A percentile compares a stretch with the other conserved stretches of the same genome.
phyloP scores from a whole-genome alignment of 2,888 invertebrate genomes.

The Drosophila nr. perissopoda region DNA sequence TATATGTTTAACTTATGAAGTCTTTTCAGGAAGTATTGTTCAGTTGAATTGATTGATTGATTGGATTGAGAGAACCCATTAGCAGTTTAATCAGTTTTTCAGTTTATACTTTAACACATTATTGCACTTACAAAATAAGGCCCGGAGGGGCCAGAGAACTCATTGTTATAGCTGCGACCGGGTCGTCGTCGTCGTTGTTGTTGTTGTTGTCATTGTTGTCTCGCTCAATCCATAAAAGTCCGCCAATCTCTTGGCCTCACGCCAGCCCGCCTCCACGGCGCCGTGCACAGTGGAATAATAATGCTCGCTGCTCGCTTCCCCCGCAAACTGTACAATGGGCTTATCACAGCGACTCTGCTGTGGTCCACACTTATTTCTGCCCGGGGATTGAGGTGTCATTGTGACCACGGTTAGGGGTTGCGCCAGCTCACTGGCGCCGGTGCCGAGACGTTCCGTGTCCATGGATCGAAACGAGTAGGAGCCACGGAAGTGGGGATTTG shows the following conservation, averaged over 20 bases:
- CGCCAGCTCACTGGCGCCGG: constrained; percentile 86
- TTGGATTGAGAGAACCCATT: constrained; percentile 24
- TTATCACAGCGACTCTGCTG: constrained; percentile 82
- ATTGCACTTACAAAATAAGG: constrained; percentile 22
- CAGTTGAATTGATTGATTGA: constrained; percentile 62
- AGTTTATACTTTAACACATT: constrained; percentile 14
- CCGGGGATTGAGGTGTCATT: constrained; percentile 84
- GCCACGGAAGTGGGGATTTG: constrained; percentile 87
- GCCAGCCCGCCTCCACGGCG: constrained; percentile 89
- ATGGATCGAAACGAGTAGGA: constrained; percentile 89
- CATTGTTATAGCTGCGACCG: constrained; percentile 81
- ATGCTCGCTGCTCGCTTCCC: constrained; percentile 89
- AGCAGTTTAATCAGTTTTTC: constrained; percentile 1
- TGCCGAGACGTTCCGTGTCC: constrained; percentile 86
- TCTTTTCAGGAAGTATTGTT: constrained; percentile 63
- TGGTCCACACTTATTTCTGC: constrained; percentile 40
- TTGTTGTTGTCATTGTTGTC: constrained; percentile 22
- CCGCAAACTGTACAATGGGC: constrained; percentile 88
- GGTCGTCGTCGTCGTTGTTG: constrained; percentile 36
- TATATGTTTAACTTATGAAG: constrained; percentile 49
- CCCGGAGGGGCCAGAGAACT: constrained; percentile 10
- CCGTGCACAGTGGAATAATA: constrained; percentile 90
- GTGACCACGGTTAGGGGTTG: constrained; percentile 77
- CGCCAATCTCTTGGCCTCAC: constrained; percentile 88
- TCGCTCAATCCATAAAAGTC: constrained; percentile 74